Percentiles rank a stretch among this genome's conserved stretches.
Conservation (phyloP, 2,888 invertebrate species). For the Pogonocherus hispidulus region DNA sequence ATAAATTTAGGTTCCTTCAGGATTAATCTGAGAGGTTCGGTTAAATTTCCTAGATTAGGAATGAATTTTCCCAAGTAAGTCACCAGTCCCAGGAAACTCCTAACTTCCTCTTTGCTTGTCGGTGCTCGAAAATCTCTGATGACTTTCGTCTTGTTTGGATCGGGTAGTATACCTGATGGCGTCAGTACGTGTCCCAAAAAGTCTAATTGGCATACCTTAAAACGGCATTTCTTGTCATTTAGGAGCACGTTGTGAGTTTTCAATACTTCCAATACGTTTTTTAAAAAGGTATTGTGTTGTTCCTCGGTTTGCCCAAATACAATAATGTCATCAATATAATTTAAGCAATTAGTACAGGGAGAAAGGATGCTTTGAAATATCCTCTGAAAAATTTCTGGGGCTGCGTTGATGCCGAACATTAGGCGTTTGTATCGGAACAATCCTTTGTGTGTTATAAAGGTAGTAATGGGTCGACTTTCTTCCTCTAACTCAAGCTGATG, state of each 20-base stretch:
- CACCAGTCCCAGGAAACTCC: constrained; percentile 48
- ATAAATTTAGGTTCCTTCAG: constrained; percentile 20
- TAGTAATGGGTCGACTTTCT: constrained; percentile 40
- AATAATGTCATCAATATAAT: too few relatives aligned
- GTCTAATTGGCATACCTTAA: constrained; percentile 25
- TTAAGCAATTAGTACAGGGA: too few relatives aligned
- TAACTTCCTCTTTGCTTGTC: constrained; percentile 44
- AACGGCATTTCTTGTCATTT: constrained; percentile 33
- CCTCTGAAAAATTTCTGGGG: constrained; percentile 34
- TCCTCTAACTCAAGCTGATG: not conserved
- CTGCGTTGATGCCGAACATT: constrained; percentile 35
- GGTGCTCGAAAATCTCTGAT: constrained; percentile 47
- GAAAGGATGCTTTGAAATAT: not conserved
- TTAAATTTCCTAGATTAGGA: not conserved
- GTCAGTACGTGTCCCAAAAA: too few relatives aligned
- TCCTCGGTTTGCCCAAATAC: not conserved
- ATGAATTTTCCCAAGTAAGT: constrained; percentile 32
- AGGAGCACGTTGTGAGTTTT: constrained; percentile 28
- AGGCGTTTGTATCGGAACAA: constrained; percentile 38
- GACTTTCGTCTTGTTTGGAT: constrained; percentile 17
- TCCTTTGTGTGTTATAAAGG: constrained; percentile 41
- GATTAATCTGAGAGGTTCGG: not conserved
- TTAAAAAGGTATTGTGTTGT: constrained; percentile 25
- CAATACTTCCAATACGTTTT: constrained; percentile 17
- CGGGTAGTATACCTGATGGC: too few relatives aligned